Percentiles rank a stretch among this genome's conserved stretches.
phyloP scores from a whole-genome alignment of 2,888 invertebrate genomes.

The Cheilosia soror region DNA sequence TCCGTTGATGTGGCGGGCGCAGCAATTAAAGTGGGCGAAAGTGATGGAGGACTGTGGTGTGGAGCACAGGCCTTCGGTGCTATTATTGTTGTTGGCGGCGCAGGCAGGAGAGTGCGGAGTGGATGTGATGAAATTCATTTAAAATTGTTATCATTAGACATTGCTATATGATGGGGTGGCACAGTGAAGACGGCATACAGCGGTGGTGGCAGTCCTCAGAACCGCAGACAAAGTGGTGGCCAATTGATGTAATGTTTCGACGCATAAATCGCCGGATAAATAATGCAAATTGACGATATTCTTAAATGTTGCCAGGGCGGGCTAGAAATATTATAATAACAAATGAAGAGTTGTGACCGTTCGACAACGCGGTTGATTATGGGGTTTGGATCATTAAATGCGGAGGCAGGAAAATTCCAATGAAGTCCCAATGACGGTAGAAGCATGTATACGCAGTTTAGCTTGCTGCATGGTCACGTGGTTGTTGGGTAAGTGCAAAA shows the following conservation, averaged over 20 bases:
- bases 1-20: conserved; percentile 23
- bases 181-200: not conserved
- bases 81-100: conserved; percentile 39
- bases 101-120: conserved; percentile 12
- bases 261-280: conserved; percentile 71
- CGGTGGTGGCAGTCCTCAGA: not conserved
- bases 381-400: conserved; percentile 60
- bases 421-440: not conserved
- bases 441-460: not conserved
- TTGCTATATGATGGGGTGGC: conserved; percentile 10
- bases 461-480: not conserved
- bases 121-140: conserved; percentile 74
- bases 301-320: conserved; percentile 70
- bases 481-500: not conserved
- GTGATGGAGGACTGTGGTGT: conserved; percentile 39
- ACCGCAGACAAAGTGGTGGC: conserved; percentile 23
- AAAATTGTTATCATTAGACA: conserved; percentile 69
- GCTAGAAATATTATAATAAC: conserved; percentile 64
- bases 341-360: conserved; percentile 64
- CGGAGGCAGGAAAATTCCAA: conserved; percentile 57
- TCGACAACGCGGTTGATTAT: conserved; percentile 21
- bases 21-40: conserved; percentile 69
- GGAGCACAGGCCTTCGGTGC: conserved; percentile 18
- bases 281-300: conserved; percentile 72
- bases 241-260: conserved; percentile 73